phyloP scores from a whole-genome alignment of 2,797 vertebrate genomes.

The Meriones psammophilus region DNA sequence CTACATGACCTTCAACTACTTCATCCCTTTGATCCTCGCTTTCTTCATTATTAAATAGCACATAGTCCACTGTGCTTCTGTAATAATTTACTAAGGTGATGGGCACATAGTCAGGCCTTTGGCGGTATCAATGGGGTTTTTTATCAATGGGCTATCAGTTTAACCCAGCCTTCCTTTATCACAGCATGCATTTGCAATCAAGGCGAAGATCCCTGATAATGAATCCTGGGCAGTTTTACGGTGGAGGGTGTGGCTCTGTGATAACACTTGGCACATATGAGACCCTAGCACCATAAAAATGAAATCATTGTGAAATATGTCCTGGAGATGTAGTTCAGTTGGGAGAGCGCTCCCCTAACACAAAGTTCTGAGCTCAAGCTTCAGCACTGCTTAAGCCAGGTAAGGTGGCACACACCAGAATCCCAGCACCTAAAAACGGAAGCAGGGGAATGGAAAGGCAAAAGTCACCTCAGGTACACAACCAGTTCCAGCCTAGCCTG shows the following conservation, averaged over 20 bases:
- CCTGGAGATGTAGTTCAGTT: background rate
- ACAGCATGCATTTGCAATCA: background rate
- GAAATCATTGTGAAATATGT: background rate
- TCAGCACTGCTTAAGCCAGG: background rate
- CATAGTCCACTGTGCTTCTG: background rate
- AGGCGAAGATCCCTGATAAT: background rate
- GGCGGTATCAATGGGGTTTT: no score
- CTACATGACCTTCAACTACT: background rate
- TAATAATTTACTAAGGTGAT: background rate
- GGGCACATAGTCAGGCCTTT: background rate
- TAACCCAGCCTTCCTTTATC: background rate
- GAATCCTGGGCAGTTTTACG: background rate
- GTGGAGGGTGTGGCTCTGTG: background rate
- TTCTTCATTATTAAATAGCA: conserved; percentile 20
- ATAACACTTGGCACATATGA: background rate
- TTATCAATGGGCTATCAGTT: background rate
- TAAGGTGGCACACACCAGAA: background rate
- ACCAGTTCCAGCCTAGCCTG: background rate
- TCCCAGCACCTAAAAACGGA: background rate
- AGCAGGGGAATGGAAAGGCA: background rate
- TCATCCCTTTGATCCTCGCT: background rate
- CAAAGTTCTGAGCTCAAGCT: background rate
- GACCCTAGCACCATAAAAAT: background rate
- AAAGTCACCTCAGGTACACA: background rate
- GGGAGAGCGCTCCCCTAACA: background rate